Base-by-base conservation (phyloP, 2,113 vertebrate genomes). In the Heloderma charlesbogerti region DNA sequence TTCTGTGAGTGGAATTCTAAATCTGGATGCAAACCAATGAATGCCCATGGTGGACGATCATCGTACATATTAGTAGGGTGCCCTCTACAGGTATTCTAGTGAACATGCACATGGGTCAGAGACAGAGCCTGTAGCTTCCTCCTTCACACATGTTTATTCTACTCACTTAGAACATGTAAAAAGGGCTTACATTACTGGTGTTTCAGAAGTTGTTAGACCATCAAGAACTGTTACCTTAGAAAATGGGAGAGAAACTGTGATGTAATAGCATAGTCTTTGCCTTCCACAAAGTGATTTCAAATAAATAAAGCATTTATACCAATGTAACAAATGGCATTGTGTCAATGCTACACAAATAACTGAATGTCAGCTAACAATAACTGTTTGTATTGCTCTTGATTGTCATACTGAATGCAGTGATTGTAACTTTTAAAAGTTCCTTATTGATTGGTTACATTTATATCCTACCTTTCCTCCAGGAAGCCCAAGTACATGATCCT, bases 261-360 rank as follows among this genome's bases (percentile, higher is more conserved):
- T 3, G n/a, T 37, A 66, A 31, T 67, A 27, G 29, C 67, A 69
- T 31, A 69, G 29, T 27, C 8, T 66, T 43, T 67, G 37, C 37
- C 63, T 84, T 29, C 31, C 40, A 40, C 27, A 84, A 67, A 84
- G 13, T 3, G 25, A 16, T 43, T 45, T 18, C 45, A 67, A 84
- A 4, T n/a, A n/a, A 71, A n/a, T 34, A 80, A 80, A 16, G 51
- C 37, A 81, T 34, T 34, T 63, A 63, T 34, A 34, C 5, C 31
- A 31, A 34, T 71, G 29, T 63, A 83, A 37, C 27, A 40, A 93
- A 90, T 88, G 93, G 89, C 40, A 72, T 89, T 93, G 89, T 90
- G 91, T 93, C 89, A 92, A n/a, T 92, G 91, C 74, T 92, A 48
- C 94, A 93, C 84, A 93, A 93, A 95, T 90, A 94, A 94, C 88